phyloP scores from a whole-genome alignment of 2,888 invertebrate genomes.

The Epirrita christyi region DNA sequence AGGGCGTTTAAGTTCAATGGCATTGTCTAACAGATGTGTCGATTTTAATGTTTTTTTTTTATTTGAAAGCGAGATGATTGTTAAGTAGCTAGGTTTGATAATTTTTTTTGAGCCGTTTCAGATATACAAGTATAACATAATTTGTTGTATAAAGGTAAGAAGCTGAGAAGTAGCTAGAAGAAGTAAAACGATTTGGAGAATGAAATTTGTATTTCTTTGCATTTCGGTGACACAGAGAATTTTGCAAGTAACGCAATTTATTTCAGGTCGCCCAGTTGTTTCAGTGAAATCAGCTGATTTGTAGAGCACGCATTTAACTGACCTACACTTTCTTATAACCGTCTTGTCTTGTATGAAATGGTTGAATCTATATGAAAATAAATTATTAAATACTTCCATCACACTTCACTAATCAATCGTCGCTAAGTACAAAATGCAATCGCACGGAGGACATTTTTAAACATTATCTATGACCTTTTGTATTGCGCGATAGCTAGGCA shows the following conservation, averaged over 20 bases:
- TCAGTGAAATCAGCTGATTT: conserved; percentile 13
- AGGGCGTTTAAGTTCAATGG: too few relatives aligned
- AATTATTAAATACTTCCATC: neutral
- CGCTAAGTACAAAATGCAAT: conserved; percentile 13
- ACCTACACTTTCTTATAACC: conserved; percentile 16
- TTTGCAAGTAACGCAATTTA: conserved; percentile 18
- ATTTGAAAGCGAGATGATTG: too few relatives aligned
- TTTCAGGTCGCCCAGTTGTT: conserved; percentile 17
- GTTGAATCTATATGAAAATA: conserved; percentile 3
- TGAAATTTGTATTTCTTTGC: neutral
- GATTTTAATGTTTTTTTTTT: too few relatives aligned
- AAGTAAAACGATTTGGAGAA: neutral
- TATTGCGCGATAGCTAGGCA: neutral
- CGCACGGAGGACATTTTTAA: conserved; percentile 2
- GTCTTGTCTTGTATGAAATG: conserved; percentile 1
- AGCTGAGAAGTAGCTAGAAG: too few relatives aligned
- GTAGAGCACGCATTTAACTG: conserved; percentile 7
- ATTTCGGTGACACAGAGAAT: conserved; percentile 5
- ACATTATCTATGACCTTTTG: conserved; percentile 18
- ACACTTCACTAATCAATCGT: conserved; percentile 3
- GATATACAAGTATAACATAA: too few relatives aligned
- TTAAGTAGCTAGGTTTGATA: too few relatives aligned
- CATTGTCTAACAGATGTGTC: too few relatives aligned
- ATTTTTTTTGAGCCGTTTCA: too few relatives aligned
- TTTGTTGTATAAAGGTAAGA: too few relatives aligned